phyloP scores from a whole-genome alignment of 37 sponge, comb jelly and placozoan species.

The Chondrosia reniformis region DNA sequence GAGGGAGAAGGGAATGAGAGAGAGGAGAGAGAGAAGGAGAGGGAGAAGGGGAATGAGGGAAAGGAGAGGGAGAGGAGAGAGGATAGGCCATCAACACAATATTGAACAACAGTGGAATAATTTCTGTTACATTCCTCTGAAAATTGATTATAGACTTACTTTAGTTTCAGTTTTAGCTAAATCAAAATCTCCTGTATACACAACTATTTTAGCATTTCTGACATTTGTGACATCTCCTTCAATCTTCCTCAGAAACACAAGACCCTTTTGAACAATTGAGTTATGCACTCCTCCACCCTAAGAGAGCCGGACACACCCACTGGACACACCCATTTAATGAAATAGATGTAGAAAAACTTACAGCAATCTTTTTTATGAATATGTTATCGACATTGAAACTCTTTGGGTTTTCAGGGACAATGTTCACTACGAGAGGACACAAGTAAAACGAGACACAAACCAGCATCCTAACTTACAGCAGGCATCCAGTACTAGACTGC shows the following conservation, averaged over 20 bases:
- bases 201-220: slow-evolving; percentile 84
- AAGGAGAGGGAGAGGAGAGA: not conserved
- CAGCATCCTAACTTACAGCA: slow-evolving; percentile 69
- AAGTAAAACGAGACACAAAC: slow-evolving; percentile 7
- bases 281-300: slow-evolving; percentile 85
- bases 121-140: not conserved
- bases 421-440: slow-evolving; percentile 40
- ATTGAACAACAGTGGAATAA: not conserved
- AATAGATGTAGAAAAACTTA: too few species aligned
- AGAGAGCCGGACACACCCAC: not conserved
- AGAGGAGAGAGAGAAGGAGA: not conserved
- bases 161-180: slow-evolving; percentile 91
- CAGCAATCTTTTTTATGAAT: slow-evolving; percentile 81
- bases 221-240: slow-evolving; percentile 77
- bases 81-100: not conserved
- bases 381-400: slow-evolving; percentile 95
- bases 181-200: slow-evolving; percentile 93
- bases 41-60: not conserved
- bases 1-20: not conserved
- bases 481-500: slow-evolving; percentile 81
- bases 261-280: slow-evolving; percentile 80
- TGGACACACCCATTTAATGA: not conserved
- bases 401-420: slow-evolving; percentile 60
- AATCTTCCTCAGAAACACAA: slow-evolving; percentile 90
- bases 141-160: not conserved